Evolutionary conservation across 2,888 invertebrate genomes (phyloP), one percentile per base, ranked within the genome.

Genomic region (Baccha elongata): DNA sequence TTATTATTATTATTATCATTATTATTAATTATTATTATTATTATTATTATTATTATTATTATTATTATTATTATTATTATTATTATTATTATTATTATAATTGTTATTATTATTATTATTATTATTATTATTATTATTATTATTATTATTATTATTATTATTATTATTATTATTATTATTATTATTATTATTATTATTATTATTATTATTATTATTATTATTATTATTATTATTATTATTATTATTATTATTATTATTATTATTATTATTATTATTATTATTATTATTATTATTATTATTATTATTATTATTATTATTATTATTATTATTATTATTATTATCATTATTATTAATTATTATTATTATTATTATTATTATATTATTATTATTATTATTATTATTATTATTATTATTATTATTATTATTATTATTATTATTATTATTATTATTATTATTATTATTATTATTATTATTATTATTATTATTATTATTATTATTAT

Each of bases 181-280:
- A 26, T 26, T 26, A 26, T 26, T 26, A 26, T 26, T 52, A 52
- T 52, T 52, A 52, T 52, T 52, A 52, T 52, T 52, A 52, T 52
- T 52, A 52, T 52, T 52, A 52, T 52, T 52, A 52, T 52, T 52
- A 52, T 52, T 52, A 52, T 52, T 52, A 52, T 52, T 52, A 52
- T 52, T 52, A 52, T 52, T 52, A 52, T 52, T 52, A 52, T 52
- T 52, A 52, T 52, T 52, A 52, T 52, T 52, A 52, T 52, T 52
- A 52, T 52, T 52, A 52, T 52, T 52, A 52, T 52, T 52, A 52
- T 52, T 52, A 52, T 52, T 52, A 52, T 52, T 52, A 52, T 52
- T 52, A 52, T 52, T 52, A 52, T 52, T 52, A 52, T 52, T 52
- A 52, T 52, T 52, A 52, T 52, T 52, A 52, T 52, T 52, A 52